These are phyloP conservation scores for Philaethria dido DNA, from an alignment of 2,888 invertebrate species.

Conservation along the genomic window DNA sequence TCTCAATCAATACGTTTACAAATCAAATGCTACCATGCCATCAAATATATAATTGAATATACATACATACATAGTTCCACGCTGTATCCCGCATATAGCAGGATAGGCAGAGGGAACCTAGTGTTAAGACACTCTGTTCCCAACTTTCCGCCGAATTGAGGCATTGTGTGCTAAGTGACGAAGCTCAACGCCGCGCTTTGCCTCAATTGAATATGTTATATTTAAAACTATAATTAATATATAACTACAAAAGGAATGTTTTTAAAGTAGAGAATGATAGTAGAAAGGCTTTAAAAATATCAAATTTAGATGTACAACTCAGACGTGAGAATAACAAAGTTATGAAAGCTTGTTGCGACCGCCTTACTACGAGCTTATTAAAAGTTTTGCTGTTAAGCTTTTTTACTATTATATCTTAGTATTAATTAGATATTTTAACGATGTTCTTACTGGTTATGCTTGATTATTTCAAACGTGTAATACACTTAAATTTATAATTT, in stretches of 20 bases:
- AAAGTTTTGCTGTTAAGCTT: conserved; percentile 29
- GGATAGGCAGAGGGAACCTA: too few species aligned
- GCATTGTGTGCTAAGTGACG: too few species aligned
- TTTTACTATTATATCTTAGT: conserved; percentile 16
- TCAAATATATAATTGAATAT: too few species aligned
- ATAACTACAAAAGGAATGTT: neutral
- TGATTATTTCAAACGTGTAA: neutral
- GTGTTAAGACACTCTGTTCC: too few species aligned
- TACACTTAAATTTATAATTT: neutral
- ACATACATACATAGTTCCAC: too few species aligned
- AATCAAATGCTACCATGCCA: too few species aligned
- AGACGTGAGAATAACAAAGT: conserved; percentile 20
- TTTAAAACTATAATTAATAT: neutral
- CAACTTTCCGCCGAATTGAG: too few species aligned
- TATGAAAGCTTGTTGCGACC: conserved; percentile 28
- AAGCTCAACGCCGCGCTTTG: too few species aligned
- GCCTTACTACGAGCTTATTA: conserved; percentile 33
- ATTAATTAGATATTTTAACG: conserved; percentile 12
- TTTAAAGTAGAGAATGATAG: neutral
- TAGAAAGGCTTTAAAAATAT: neutral
- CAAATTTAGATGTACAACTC: conserved; percentile 10
- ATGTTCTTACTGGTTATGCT: conserved; percentile 5
- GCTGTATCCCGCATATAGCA: too few species aligned
- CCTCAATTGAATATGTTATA: too few species aligned
- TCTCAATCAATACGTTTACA: too few species aligned